These are phyloP conservation scores for Aramus guarauna DNA, from an alignment of 2,113 vertebrate species.

Conservation along the genomic window DNA sequence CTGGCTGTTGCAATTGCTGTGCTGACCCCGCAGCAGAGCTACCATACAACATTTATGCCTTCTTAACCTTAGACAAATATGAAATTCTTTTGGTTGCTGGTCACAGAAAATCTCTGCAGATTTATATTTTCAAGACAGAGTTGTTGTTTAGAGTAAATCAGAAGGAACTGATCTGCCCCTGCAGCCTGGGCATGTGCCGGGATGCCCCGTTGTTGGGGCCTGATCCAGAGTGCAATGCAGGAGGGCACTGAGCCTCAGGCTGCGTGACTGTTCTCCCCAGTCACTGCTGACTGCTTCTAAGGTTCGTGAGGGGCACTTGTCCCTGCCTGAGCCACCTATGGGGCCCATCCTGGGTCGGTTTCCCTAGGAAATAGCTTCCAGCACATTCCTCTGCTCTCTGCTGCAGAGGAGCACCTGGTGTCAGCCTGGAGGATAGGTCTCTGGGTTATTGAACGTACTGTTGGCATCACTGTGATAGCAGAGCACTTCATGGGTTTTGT, in stretches of 20 bases:
- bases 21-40: neutral
- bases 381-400: neutral
- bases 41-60: neutral
- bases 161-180: neutral
- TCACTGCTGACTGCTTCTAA: neutral
- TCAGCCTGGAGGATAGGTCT: neutral
- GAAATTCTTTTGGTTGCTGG: neutral
- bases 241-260: neutral
- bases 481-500: accelerated
- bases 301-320: accelerated
- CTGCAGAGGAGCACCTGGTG: neutral
- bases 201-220: neutral
- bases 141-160: neutral
- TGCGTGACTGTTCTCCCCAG: accelerated
- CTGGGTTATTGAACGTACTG: accelerated
- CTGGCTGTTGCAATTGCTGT: neutral
- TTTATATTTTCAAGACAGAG: neutral
- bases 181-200: neutral
- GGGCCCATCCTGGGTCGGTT: neutral
- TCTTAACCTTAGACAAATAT: neutral
- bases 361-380: neutral
- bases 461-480: accelerated
- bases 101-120: neutral
- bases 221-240: neutral
- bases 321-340: accelerated